Conservation (phyloP, 2,888 invertebrate species). For the Zygaena filipendulae region DNA sequence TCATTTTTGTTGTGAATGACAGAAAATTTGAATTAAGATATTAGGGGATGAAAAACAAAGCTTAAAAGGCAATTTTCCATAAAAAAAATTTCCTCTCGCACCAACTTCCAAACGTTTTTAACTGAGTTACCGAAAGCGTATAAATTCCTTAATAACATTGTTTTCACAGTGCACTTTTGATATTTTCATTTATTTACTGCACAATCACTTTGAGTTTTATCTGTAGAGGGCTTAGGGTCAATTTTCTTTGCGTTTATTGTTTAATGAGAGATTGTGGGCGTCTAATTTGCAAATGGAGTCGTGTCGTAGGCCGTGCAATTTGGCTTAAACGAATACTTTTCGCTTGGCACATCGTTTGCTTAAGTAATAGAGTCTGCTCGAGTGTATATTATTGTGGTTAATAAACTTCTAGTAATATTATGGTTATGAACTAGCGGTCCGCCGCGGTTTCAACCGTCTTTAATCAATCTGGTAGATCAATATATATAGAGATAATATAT, state of each 20-base stretch:
- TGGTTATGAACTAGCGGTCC: no score
- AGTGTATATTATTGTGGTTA: no score
- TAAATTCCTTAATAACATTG: conserved; percentile 16
- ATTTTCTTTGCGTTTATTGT: conserved; percentile 10
- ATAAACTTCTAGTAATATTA: no score
- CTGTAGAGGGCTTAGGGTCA: conserved; percentile 8
- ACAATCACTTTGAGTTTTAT: conserved; percentile 8
- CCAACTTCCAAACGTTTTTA: conserved; percentile 15
- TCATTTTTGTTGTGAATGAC: no score
- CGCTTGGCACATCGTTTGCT: conserved; percentile 37
- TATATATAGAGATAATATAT: no score
- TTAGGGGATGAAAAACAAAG: no score
- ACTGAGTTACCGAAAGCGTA: conserved; percentile 9
- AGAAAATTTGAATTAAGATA: no score
- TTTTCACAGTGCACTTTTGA: conserved; percentile 13
- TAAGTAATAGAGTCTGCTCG: conserved; percentile 30
- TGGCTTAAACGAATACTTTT: conserved; percentile 55
- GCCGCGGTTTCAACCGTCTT: no score
- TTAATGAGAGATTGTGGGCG: conserved; percentile 23
- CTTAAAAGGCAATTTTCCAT: no score
- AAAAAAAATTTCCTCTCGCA: no score
- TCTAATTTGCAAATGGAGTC: conserved; percentile 65
- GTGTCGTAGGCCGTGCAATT: conserved; percentile 56
- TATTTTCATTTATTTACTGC: conserved; percentile 1
- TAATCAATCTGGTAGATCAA: no score